These are phyloP conservation scores for Cromileptes altivelis DNA, from an alignment of 2,113 vertebrate genomes.

Conservation along the genomic window DNA sequence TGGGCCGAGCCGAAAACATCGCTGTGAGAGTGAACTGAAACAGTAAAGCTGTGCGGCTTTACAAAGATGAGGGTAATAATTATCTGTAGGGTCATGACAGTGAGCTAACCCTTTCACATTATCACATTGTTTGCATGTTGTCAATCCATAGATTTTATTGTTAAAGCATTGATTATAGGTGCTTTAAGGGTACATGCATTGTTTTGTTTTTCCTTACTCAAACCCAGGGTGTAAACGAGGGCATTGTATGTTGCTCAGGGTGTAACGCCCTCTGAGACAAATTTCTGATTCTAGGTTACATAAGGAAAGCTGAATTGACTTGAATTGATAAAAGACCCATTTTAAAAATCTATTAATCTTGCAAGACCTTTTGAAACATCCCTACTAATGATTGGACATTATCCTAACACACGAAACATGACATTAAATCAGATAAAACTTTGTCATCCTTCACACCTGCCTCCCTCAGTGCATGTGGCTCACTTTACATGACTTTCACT, in stretches of 20 bases:
- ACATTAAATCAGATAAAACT: background rate
- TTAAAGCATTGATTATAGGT: background rate
- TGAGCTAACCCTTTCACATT: background rate
- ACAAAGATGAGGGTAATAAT: background rate
- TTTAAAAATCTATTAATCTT: background rate
- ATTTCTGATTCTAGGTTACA: background rate
- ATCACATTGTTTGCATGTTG: background rate
- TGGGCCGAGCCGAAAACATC: background rate
- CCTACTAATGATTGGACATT: background rate
- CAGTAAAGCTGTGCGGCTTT: background rate
- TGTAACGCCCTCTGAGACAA: background rate
- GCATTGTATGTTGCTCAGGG: background rate
- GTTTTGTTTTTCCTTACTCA: background rate
- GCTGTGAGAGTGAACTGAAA: background rate
- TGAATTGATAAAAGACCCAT: background rate
- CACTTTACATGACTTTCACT: conserved; percentile 2
- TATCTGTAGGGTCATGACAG: background rate
- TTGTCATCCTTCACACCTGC: background rate
- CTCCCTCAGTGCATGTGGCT: background rate
- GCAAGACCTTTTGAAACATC: background rate
- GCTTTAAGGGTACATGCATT: background rate
- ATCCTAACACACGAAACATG: background rate
- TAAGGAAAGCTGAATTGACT: background rate
- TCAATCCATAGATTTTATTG: background rate
- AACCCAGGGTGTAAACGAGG: background rate